These are phyloP conservation scores for Drosophila trichaetosa DNA, from an alignment of 2,888 invertebrate genomes.

Conservation along the genomic window DNA sequence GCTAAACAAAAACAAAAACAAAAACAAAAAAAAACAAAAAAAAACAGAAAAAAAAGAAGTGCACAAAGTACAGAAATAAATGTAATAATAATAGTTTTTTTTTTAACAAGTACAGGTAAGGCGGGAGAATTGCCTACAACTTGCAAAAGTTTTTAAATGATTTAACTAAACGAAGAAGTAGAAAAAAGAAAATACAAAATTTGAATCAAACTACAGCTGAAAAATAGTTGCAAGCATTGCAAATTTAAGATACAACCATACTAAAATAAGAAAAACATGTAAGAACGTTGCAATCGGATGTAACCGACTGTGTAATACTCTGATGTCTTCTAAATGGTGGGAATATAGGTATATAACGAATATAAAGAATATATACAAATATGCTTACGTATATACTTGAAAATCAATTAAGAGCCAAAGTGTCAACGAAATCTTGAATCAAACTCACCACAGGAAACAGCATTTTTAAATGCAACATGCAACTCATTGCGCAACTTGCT, in stretches of 20 bases:
- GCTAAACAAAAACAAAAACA: not conserved
- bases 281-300: not conserved
- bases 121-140: not conserved
- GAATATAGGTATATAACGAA: not conserved
- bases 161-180: conserved; percentile 15
- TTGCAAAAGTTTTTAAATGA: conserved; percentile 18
- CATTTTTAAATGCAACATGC: conserved; percentile 6
- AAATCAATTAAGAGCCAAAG: conserved; percentile 32
- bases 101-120: conserved; percentile 10
- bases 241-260: conserved; percentile 19
- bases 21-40: not conserved
- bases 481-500: not conserved
- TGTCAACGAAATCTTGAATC: conserved; percentile 21
- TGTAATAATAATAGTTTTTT: conserved; percentile 42
- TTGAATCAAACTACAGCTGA: conserved; percentile 23
- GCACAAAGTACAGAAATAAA: conserved; percentile 62
- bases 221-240: conserved; percentile 15
- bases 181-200: conserved; percentile 17
- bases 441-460: conserved; percentile 21
- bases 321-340: not conserved
- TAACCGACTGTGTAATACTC: not conserved
- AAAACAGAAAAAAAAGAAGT: conserved; percentile 4
- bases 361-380: not conserved
- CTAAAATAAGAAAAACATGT: conserved; percentile 14
- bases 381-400: conserved; percentile 1